Evolutionary conservation across 2,113 vertebrate genomes (phyloP).

Genomic region (Melanostigma gelatinosum): DNA sequence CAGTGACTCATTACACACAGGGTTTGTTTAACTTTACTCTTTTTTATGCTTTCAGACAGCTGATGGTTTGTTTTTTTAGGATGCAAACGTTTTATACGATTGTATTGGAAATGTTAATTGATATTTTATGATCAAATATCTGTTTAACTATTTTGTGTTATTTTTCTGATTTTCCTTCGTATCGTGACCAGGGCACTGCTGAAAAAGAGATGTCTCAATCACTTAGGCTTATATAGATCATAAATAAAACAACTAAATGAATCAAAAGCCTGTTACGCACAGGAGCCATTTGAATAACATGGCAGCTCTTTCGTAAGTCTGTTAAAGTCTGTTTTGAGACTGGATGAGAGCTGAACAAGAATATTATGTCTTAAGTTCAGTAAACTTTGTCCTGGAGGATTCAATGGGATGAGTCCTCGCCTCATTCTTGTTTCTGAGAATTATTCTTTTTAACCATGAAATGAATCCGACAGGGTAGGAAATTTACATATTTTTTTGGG

Average conservation of each 20-base stretch:
- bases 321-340: background rate
- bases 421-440: background rate
- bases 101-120: background rate
- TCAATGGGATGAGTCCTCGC: background rate
- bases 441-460: background rate
- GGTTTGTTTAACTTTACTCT: no score
- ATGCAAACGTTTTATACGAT: background rate
- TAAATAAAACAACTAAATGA: background rate
- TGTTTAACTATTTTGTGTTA: background rate
- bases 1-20: background rate
- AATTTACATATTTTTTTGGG: no score
- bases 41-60: background rate
- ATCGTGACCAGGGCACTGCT: background rate
- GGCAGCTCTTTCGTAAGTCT: background rate
- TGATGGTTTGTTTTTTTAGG: background rate
- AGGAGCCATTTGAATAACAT: no score
- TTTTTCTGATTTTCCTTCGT: background rate
- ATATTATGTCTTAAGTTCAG: background rate
- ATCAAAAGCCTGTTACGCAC: background rate
- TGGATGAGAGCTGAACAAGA: background rate
- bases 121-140: background rate
- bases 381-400: background rate
- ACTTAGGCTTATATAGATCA: background rate
- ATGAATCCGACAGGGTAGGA: background rate
- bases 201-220: background rate